A percentile compares a stretch with the other conserved stretches of the same genome.
phyloP scores from a whole-genome alignment of 2,113 vertebrate species.

The Gymnorhina tibicen region DNA sequence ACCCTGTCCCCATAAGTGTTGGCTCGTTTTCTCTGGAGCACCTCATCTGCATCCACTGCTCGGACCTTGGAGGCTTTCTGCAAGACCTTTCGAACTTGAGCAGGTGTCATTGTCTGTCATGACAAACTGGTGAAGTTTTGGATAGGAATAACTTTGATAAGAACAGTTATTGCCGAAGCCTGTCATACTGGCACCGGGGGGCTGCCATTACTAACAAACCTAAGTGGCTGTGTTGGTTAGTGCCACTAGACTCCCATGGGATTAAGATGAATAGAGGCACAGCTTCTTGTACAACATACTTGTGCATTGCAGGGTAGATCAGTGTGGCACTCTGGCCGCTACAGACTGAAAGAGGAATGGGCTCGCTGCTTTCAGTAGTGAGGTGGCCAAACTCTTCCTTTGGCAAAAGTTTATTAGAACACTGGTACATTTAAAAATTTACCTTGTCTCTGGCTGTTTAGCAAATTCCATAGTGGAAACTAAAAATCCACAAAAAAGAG shows the following conservation, averaged over 20 bases:
- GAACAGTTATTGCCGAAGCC: background rate
- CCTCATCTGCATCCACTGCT: background rate
- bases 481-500: background rate
- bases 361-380: background rate
- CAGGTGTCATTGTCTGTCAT: background rate
- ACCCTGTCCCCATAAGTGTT: background rate
- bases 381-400: background rate
- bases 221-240: background rate
- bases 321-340: background rate
- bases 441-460: background rate
- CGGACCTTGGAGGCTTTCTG: background rate
- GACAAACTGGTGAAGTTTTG: background rate
- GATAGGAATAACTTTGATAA: background rate
- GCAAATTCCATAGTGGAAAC: background rate
- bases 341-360: background rate
- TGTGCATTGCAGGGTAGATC: rapidly evolving
- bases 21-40: background rate
- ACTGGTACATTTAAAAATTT: background rate
- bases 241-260: background rate
- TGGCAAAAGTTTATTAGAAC: background rate
- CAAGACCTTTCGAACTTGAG: background rate
- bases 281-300: background rate
- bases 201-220: background rate
- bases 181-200: background rate
- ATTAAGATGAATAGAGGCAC: background rate